These are phyloP conservation scores for Paramormyrops hopkinsi DNA, from an alignment of 2,797 vertebrate species.

Conservation along the genomic window DNA sequence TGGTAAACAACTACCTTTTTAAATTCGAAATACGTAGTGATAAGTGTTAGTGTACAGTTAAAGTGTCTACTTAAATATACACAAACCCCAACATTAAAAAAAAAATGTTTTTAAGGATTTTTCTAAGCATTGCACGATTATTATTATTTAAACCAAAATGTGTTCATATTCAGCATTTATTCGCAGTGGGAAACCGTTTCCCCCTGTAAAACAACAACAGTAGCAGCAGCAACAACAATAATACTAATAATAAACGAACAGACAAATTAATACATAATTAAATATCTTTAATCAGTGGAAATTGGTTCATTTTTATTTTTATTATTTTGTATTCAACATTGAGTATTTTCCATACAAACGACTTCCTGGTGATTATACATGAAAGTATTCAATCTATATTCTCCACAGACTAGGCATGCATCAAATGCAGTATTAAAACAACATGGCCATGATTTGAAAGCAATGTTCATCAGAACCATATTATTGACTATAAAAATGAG, in stretches of 20 bases:
- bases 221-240: neutral
- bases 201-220: neutral
- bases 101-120: neutral
- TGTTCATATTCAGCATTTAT: neutral
- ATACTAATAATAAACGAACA: neutral
- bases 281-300: neutral
- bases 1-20: neutral
- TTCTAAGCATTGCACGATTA: neutral
- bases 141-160: neutral
- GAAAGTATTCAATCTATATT: neutral
- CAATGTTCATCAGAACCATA: neutral
- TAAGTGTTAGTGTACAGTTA: neutral
- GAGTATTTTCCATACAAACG: neutral
- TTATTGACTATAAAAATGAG: slow-evolving; percentile 3
- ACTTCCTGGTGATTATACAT: neutral
- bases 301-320: neutral
- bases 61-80: neutral
- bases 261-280: neutral
- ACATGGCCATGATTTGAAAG: neutral
- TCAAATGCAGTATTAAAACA: neutral
- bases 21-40: neutral
- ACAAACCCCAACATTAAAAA: neutral
- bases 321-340: neutral
- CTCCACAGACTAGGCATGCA: neutral
- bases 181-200: neutral